phyloP scores from a whole-genome alignment of 2,113 vertebrate species.

The Oncorhynchus gorbuscha region DNA sequence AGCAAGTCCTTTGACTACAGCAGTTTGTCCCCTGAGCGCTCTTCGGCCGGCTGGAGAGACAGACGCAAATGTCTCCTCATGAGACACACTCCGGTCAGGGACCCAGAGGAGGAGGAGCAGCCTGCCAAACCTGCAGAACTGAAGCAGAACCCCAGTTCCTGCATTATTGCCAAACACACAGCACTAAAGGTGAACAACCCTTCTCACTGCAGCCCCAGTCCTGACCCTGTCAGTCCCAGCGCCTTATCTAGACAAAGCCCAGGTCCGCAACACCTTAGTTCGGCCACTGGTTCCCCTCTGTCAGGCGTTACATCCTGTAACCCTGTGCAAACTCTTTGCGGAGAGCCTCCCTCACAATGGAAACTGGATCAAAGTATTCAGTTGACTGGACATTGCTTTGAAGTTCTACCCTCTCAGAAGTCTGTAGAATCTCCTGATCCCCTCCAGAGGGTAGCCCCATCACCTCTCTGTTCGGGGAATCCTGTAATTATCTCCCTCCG shows the following conservation, averaged over 20 bases:
- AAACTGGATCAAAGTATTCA: constrained; percentile 53
- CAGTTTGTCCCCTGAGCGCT: constrained; percentile 81
- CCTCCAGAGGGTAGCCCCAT: constrained; percentile 23
- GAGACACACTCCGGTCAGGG: constrained; percentile 74
- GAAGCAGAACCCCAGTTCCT: background rate
- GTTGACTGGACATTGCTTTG: constrained; percentile 36
- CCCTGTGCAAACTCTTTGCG: constrained; percentile 27
- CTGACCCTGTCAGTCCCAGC: constrained; percentile 33
- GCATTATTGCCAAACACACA: constrained; percentile 4
- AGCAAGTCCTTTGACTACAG: constrained; percentile 96
- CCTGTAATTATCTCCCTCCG: constrained; percentile 23
- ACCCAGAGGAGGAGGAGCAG: constrained; percentile 61
- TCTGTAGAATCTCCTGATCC: constrained; percentile 20
- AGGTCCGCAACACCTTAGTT: constrained; percentile 27
- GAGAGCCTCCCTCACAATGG: constrained; percentile 53
- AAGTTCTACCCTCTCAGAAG: constrained; percentile 40
- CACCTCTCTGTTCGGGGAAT: constrained; percentile 24
- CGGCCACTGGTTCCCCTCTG: constrained; percentile 32
- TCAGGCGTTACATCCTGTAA: constrained; percentile 32
- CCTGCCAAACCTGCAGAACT: constrained; percentile 6
- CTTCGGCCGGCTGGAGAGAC: constrained; percentile 76
- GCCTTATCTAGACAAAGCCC: constrained; percentile 41
- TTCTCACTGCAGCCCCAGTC: background rate
- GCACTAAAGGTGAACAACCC: constrained; percentile 4
- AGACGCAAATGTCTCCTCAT: constrained; percentile 90